phyloP scores from a whole-genome alignment of 2,113 vertebrate genomes.

The Gallinago jamesoni region DNA sequence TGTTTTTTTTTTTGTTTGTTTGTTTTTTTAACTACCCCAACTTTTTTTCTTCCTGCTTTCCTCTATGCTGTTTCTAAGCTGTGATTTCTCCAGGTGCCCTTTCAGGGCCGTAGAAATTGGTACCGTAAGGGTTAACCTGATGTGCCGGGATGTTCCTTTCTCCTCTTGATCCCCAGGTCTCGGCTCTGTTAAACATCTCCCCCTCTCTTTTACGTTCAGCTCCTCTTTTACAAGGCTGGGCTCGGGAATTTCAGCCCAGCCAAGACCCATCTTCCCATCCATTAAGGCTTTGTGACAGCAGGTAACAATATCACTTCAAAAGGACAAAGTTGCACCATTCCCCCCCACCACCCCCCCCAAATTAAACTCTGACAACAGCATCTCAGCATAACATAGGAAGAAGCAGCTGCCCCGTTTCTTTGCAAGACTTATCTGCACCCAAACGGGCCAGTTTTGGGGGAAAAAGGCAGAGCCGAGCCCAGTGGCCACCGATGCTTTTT shows the following conservation, averaged over 20 bases:
- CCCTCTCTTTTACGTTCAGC: slow-evolving; percentile 20
- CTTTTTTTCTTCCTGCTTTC: not conserved
- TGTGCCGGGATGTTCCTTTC: not conserved
- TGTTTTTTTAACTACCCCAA: not conserved
- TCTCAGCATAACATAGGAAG: accelerated
- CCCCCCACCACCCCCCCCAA: not conserved
- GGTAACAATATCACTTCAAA: slow-evolving; percentile 5
- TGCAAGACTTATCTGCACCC: not conserved
- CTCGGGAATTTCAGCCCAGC: not conserved
- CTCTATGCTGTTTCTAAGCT: not conserved
- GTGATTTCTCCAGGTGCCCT: not conserved
- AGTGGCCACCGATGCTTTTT: accelerated
- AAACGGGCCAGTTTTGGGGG: accelerated
- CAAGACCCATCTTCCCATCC: slow-evolving; percentile 40
- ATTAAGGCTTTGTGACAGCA: slow-evolving; percentile 3
- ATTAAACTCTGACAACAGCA: not conserved
- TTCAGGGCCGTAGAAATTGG: not conserved
- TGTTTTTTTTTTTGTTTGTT: not conserved
- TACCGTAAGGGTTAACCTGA: slow-evolving; percentile 26
- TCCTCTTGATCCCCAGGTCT: slow-evolving; percentile 6
- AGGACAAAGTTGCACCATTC: not conserved
- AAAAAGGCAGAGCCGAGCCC: accelerated
- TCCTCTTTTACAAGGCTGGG: slow-evolving; percentile 62
- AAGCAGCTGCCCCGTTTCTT: not conserved
- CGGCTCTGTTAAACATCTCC: slow-evolving; percentile 53